A percentile compares a stretch with the other conserved stretches of the same genome.
Evolutionary conservation across 2,113 vertebrate genomes (phyloP).

Genomic region (Pomatostomus ruficeps): DNA sequence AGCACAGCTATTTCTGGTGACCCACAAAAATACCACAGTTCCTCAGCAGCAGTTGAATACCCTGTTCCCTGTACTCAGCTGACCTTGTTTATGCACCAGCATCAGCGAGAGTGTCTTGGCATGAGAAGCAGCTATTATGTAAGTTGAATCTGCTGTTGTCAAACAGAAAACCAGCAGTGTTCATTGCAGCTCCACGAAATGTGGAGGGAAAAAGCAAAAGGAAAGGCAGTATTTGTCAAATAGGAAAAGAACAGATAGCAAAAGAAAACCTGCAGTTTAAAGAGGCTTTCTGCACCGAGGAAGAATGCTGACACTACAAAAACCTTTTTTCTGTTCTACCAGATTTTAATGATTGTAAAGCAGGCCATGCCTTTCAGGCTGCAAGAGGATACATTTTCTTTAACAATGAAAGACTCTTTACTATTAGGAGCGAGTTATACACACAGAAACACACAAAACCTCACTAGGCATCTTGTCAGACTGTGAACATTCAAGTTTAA

Average conservation of each 20-base stretch:
- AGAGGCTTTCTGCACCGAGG: background rate
- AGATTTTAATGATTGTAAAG: background rate
- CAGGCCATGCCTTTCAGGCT: background rate
- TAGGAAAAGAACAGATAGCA: background rate
- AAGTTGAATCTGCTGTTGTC: slow-evolving; percentile 44
- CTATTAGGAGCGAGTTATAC: background rate
- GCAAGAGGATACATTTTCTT: background rate
- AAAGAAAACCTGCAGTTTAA: background rate
- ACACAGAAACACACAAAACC: background rate
- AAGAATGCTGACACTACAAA: background rate
- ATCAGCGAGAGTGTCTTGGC: background rate
- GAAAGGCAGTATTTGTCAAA: background rate
- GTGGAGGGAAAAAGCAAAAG: background rate
- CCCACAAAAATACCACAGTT: slow-evolving; percentile 31
- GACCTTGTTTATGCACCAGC: slow-evolving; percentile 51
- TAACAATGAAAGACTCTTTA: background rate
- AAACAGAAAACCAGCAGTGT: background rate
- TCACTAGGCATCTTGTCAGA: background rate
- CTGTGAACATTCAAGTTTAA: background rate
- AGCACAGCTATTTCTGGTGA: slow-evolving; percentile 45
- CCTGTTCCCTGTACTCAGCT: slow-evolving; percentile 50
- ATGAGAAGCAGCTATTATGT: slow-evolving; percentile 29
- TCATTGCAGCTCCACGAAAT: background rate
- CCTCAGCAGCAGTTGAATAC: slow-evolving; percentile 22
- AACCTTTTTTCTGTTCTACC: background rate